Base-by-base conservation (phyloP, 1,140 invertebrate genomes). In the Gonatopus flavifemur region DNA sequence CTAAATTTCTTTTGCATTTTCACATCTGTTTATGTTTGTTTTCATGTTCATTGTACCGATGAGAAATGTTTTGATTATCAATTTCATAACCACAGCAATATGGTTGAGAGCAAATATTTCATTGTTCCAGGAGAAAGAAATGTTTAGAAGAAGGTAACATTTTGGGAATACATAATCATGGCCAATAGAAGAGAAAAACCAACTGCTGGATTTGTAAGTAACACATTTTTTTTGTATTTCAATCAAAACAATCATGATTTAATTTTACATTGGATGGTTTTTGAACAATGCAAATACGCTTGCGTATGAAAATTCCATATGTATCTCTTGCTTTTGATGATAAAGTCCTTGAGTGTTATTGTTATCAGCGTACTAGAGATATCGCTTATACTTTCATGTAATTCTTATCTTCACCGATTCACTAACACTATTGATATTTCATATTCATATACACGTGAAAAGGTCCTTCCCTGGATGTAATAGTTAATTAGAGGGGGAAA, bases 161-260 rank as follows among this genome's bases (percentile, higher is more conserved):
- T 45, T 5, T 16, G 4, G 18, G 42, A 28, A 42, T 25, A 38
- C 22, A 16, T 25, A 49, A 41, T 55, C 47, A 68, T 68, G 66
- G 52, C 66, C 15, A 66, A 57, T 33, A 62, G 62, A 55, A 68
- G 58, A 45, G 66, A 68, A 35, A 68, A 66, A 63, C 37, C 59
- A 24, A 47, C 66, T 1, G 12, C 41, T 36, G 62, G 64, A 24
- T 66, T 68, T 55, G 66, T 68, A 55, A 68, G 66, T 66, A 55
- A 15, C 40, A 19, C 32, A 21, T 39, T 44, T 22, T 21, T 25
- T 30, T 22, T 16, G 28, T 24, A 10, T 37, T 25, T 36, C 16
- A 12, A 3, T 37, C 8, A 13, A 8, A 13, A 8, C 31, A 13
- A 30, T 31, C 7, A 32, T 45, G 28, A 24, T 24, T 24, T 7